phyloP scores from a whole-genome alignment of 2,113 vertebrate genomes.

The Notothenia coriiceps region DNA sequence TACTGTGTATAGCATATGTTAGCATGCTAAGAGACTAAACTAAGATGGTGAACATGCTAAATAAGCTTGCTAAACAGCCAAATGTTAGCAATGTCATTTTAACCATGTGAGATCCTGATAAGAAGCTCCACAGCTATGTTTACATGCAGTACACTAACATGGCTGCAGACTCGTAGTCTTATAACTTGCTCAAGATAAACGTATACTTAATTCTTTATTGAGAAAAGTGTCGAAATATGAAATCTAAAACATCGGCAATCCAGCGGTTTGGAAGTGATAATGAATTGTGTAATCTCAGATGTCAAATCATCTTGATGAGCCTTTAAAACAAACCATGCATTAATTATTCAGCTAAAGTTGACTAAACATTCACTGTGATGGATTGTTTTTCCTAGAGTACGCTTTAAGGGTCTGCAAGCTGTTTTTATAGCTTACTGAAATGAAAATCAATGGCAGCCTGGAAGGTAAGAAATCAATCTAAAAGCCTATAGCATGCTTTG shows the following conservation, averaged over 20 bases:
- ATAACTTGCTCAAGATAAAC: background rate
- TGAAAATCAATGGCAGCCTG: conserved; percentile 40
- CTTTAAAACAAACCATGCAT: conserved; percentile 7
- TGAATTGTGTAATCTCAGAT: background rate
- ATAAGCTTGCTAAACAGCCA: background rate
- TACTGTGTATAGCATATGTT: background rate
- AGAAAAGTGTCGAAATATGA: background rate
- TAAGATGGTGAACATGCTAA: background rate
- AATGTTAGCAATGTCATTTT: background rate
- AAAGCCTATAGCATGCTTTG: conserved; percentile 30
- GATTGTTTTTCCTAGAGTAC: conserved; percentile 26
- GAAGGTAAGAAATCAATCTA: conserved; percentile 23
- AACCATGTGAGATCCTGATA: background rate
- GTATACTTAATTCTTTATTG: background rate
- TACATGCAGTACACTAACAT: too few species aligned
- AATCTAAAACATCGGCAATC: background rate
- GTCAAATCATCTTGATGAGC: background rate
- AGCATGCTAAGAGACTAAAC: background rate
- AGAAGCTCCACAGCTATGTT: background rate
- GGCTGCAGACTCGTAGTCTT: background rate
- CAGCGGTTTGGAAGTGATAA: background rate
- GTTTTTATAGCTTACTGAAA: conserved; percentile 36
- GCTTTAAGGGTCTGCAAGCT: conserved; percentile 6
- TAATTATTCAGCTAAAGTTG: conserved; percentile 19
- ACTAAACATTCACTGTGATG: conserved; percentile 43